Evolutionary conservation across 1,140 invertebrate species (phyloP).

Genomic region (Dinoponera quadriceps): DNA sequence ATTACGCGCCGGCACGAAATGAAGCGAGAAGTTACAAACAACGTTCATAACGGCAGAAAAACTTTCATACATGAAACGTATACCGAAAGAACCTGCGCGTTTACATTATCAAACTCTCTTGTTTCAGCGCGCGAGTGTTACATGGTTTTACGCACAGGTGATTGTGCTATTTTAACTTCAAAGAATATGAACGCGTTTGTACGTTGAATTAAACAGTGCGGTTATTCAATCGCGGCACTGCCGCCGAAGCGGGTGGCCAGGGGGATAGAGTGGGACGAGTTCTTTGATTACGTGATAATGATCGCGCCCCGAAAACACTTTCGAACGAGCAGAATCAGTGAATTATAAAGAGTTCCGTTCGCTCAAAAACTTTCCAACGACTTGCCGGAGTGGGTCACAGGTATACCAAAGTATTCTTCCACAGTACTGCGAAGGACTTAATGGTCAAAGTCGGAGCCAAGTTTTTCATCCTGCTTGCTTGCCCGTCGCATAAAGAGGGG

Average conservation of each 20-base stretch:
- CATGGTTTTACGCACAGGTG: background rate
- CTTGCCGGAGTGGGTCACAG: slow-evolving; percentile 58
- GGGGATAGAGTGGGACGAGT: too few relatives aligned
- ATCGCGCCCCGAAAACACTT: slow-evolving; percentile 63
- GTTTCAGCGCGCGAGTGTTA: background rate
- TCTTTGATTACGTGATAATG: slow-evolving; percentile 59
- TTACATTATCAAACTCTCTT: slow-evolving; percentile 43
- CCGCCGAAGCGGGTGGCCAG: too few relatives aligned
- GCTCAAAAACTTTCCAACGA: slow-evolving; percentile 58
- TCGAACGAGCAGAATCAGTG: slow-evolving; percentile 53
- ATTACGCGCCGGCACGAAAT: too few relatives aligned
- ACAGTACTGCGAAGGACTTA: slow-evolving; percentile 57
- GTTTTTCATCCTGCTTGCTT: slow-evolving; percentile 62
- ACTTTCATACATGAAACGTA: slow-evolving; percentile 11
- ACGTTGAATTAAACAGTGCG: background rate
- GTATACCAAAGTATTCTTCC: slow-evolving; percentile 63
- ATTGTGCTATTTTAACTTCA: slow-evolving; percentile 25
- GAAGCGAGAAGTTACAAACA: too few relatives aligned
- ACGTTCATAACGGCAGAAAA: background rate
- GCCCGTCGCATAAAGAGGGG: background rate
- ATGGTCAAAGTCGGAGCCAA: slow-evolving; percentile 68
- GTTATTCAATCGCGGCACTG: slow-evolving; percentile 15
- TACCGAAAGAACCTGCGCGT: slow-evolving; percentile 8
- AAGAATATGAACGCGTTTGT: background rate
- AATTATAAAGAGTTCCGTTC: slow-evolving; percentile 12